Evolutionary conservation across 1,140 invertebrate species (phyloP).

Genomic region (Drosophila miranda): DNA sequence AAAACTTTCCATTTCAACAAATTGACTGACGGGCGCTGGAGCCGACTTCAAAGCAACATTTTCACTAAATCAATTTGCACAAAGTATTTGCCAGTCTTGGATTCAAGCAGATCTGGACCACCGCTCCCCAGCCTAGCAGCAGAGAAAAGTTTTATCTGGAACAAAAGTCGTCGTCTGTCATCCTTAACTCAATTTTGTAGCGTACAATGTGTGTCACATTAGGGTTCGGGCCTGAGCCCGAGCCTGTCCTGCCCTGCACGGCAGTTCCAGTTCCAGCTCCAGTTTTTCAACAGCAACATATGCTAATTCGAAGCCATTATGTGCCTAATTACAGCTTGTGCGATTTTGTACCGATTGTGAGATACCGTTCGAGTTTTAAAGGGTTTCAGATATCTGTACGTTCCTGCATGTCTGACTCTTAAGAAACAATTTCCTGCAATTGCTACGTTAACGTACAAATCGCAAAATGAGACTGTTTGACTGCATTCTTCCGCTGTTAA

Average conservation of each 20-base stretch:
- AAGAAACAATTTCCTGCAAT: no score
- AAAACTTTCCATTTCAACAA: slow-evolving; percentile 51
- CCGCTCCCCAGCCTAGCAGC: background rate
- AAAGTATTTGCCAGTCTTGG: slow-evolving; percentile 58
- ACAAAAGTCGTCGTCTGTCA: slow-evolving; percentile 53
- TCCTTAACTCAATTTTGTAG: slow-evolving; percentile 63
- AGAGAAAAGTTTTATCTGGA: slow-evolving; percentile 21
- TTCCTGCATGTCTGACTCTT: no score
- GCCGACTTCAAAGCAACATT: slow-evolving; percentile 67
- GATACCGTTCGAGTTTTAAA: no score
- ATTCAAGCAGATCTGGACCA: slow-evolving; percentile 16
- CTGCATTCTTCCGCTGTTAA: no score
- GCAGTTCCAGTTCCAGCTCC: slow-evolving; percentile 11
- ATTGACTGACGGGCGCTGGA: slow-evolving; percentile 41
- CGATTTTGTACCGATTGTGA: background rate
- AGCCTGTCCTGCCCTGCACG: background rate
- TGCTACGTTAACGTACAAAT: no score
- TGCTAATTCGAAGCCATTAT: slow-evolving; percentile 65
- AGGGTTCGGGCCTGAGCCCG: slow-evolving; percentile 6
- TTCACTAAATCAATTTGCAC: slow-evolving; percentile 73
- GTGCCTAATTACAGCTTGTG: slow-evolving; percentile 54
- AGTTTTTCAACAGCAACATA: slow-evolving; percentile 34
- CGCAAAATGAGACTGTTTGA: no score
- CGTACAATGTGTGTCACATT: slow-evolving; percentile 44
- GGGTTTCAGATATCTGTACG: no score